A percentile compares a stretch with the other conserved stretches of the same genome.
These are phyloP conservation scores for Tenualosa thibaudeaui DNA, from an alignment of 2,797 vertebrate genomes.

Conservation along the genomic window DNA sequence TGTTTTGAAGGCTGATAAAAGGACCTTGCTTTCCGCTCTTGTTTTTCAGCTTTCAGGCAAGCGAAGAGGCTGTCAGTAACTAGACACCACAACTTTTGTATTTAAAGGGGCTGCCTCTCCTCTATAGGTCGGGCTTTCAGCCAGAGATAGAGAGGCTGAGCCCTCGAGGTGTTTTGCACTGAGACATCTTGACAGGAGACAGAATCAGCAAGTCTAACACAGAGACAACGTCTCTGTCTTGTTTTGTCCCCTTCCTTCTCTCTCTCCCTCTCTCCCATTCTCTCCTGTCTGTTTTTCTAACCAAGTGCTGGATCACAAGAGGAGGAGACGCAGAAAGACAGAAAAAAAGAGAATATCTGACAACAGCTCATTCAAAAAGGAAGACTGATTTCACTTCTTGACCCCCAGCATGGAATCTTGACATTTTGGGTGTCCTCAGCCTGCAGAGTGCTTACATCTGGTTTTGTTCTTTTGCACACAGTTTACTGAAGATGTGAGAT, in stretches of 20 bases:
- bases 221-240: slow-evolving; percentile 41
- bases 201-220: slow-evolving; percentile 57
- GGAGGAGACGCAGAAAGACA: background rate
- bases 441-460: background rate
- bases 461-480: background rate
- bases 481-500: background rate
- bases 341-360: slow-evolving; percentile 32
- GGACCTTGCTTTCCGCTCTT: background rate
- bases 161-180: slow-evolving; percentile 57
- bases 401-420: background rate
- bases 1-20: slow-evolving; percentile 6
- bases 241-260: background rate
- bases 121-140: slow-evolving; percentile 42
- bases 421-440: background rate
- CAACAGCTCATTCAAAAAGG: slow-evolving; percentile 34
- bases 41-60: slow-evolving; percentile 6
- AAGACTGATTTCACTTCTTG: background rate
- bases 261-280: background rate
- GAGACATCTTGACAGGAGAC: slow-evolving; percentile 53
- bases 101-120: slow-evolving; percentile 46
- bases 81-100: slow-evolving; percentile 30
- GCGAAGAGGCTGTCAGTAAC: slow-evolving; percentile 28
- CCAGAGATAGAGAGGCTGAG: slow-evolving; percentile 45
- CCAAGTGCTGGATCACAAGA: background rate
- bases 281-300: background rate